A percentile compares a stretch with the other conserved stretches of the same genome.
These are phyloP conservation scores for Drosophila sp. DNA, from an alignment of 1,140 invertebrate genomes.

Conservation along the genomic window DNA sequence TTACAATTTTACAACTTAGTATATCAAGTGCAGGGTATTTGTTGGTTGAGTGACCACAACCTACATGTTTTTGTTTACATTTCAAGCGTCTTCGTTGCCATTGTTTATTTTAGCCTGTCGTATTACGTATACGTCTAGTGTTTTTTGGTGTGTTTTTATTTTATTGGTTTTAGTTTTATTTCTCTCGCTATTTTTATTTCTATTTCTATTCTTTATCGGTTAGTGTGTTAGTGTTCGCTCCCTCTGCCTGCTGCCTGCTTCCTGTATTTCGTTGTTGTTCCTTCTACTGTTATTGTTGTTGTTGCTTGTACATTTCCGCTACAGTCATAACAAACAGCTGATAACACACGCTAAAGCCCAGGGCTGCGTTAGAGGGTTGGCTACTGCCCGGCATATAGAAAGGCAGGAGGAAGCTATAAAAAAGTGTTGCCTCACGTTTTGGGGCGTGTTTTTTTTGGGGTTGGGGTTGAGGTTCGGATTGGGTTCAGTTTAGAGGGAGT, in stretches of 20 bases:
- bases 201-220: constrained; percentile 67
- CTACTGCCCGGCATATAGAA: background rate
- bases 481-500: background rate
- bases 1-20: too few species aligned
- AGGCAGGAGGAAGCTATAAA: constrained; percentile 30
- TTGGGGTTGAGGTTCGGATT: background rate
- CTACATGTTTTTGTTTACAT: constrained; percentile 36
- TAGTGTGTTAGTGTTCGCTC: constrained; percentile 67
- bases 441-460: constrained; percentile 1
- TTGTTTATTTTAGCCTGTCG: constrained; percentile 27
- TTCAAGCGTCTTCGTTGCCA: constrained; percentile 48
- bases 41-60: background rate
- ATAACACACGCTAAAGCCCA: constrained; percentile 50
- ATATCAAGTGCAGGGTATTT: constrained; percentile 1
- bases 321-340: constrained; percentile 76
- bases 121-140: constrained; percentile 35
- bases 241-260: constrained; percentile 43
- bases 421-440: constrained; percentile 42
- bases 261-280: constrained; percentile 28
- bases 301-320: constrained; percentile 62
- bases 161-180: constrained; percentile 34
- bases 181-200: constrained; percentile 47
- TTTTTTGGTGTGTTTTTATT: constrained; percentile 27
- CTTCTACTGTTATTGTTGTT: constrained; percentile 17
- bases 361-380: background rate